phyloP scores from a whole-genome alignment of 2,113 vertebrate genomes.

The Mohoua ochrocephala region DNA sequence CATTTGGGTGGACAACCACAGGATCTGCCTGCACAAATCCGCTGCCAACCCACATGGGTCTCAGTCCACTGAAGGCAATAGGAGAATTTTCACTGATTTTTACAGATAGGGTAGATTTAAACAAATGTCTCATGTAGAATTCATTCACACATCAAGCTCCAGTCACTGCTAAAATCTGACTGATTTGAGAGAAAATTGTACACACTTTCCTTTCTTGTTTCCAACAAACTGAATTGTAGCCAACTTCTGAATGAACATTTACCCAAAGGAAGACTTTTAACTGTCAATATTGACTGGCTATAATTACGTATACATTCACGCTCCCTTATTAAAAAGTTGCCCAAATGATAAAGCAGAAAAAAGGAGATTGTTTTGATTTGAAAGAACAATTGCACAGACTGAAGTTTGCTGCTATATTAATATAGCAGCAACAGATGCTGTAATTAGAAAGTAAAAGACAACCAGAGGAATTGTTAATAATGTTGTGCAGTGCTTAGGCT shows the following conservation, averaged over 20 bases:
- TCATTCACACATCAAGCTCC: background rate
- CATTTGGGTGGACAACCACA: background rate
- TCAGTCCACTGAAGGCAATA: background rate
- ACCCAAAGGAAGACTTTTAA: background rate
- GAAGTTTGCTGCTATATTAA: background rate
- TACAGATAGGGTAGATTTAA: background rate
- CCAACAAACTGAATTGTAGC: background rate
- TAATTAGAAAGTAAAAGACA: background rate
- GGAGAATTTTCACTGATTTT: background rate
- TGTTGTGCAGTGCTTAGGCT: background rate
- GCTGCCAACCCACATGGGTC: background rate
- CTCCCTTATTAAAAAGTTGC: background rate
- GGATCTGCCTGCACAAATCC: background rate
- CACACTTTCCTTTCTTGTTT: background rate
- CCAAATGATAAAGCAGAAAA: background rate
- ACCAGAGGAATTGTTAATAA: background rate
- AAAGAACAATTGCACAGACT: background rate
- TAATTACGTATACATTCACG: background rate
- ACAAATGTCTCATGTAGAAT: background rate
- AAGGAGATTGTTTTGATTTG: background rate
- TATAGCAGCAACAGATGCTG: background rate
- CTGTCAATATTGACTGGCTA: background rate
- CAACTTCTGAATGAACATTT: background rate
- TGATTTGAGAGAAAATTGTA: background rate
- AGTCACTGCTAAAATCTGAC: background rate